Percentiles rank a stretch among this genome's conserved stretches.
phyloP scores from a whole-genome alignment of 2,113 vertebrate species.

The Muntiacus reevesi region DNA sequence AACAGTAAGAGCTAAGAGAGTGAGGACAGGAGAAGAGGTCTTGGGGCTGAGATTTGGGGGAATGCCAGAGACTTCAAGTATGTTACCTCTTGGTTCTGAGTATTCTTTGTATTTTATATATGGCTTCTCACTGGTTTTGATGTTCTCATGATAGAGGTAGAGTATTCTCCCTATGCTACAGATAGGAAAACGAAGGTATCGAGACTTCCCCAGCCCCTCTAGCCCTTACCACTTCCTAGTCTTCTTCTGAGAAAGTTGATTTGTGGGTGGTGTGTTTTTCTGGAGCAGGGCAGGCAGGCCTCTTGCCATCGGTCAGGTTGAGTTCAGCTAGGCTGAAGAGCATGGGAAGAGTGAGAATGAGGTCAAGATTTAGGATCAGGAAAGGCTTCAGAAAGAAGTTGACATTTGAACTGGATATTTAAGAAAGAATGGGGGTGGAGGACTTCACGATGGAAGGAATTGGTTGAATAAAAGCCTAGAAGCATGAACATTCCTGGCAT shows the following conservation, averaged over 20 bases:
- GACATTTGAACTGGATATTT: constrained; percentile 50
- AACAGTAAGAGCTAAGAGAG: not conserved
- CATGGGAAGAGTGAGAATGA: constrained; percentile 24
- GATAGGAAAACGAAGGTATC: not conserved
- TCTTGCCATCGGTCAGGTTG: not conserved
- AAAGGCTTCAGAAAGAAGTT: constrained; percentile 41
- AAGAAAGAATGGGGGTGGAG: constrained; percentile 18
- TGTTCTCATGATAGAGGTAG: not conserved
- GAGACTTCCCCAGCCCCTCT: not conserved
- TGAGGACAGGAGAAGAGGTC: not conserved
- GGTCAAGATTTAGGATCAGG: not conserved
- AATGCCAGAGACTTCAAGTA: not conserved
- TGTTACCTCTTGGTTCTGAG: not conserved
- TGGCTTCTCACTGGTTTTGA: not conserved
- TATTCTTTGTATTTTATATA: not conserved
- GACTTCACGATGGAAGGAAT: constrained; percentile 2
- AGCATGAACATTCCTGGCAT: not conserved
- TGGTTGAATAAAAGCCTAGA: not conserved
- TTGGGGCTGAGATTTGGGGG: not conserved
- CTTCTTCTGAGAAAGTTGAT: not conserved
- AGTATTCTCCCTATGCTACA: not conserved
- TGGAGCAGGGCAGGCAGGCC: not conserved
- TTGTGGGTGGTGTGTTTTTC: not conserved
- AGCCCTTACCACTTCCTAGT: not conserved
- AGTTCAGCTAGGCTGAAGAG: not conserved